A percentile compares a stretch with the other conserved stretches of the same genome.
phyloP scores from a whole-genome alignment of 2,113 vertebrate species.

The Caracal caracal region DNA sequence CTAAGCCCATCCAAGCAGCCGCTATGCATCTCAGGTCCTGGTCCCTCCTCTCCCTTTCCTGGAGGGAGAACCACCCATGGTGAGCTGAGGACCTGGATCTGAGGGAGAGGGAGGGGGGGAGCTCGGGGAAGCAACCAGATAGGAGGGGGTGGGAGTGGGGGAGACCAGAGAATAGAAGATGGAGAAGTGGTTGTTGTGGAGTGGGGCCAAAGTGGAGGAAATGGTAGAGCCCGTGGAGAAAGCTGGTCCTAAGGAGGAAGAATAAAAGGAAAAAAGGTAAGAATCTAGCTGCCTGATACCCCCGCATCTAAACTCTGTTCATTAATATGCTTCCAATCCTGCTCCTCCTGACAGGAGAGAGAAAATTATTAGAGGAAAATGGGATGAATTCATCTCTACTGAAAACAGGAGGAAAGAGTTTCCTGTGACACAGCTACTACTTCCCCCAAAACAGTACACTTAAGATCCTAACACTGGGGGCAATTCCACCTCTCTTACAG shows the following conservation, averaged over 20 bases:
- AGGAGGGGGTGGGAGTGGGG: not conserved
- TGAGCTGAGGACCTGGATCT: conserved; percentile 80
- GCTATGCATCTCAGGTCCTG: conserved; percentile 62
- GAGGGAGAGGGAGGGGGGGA: conserved; percentile 21
- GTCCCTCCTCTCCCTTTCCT: conserved; percentile 84
- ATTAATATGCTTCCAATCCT: not conserved
- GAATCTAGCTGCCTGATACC: not conserved
- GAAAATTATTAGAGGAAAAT: not conserved
- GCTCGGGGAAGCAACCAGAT: not conserved
- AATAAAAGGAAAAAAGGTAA: not conserved
- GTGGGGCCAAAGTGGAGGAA: conserved; percentile 65
- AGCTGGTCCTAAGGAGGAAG: conserved; percentile 69
- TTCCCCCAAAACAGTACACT: not conserved
- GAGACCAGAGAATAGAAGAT: conserved; percentile 19
- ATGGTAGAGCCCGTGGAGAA: conserved; percentile 58
- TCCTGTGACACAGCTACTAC: not conserved
- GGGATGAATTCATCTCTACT: not conserved
- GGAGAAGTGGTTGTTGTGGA: conserved; percentile 3
- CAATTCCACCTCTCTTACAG: not conserved
- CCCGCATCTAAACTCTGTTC: not conserved
- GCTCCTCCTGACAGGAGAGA: not conserved
- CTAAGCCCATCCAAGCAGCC: conserved; percentile 86
- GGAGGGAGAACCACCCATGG: conserved; percentile 81
- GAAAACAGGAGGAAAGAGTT: not conserved
- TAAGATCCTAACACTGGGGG: not conserved